phyloP scores from a whole-genome alignment of 2,797 vertebrate genomes.

The Paratrypauchen microcephalus region DNA sequence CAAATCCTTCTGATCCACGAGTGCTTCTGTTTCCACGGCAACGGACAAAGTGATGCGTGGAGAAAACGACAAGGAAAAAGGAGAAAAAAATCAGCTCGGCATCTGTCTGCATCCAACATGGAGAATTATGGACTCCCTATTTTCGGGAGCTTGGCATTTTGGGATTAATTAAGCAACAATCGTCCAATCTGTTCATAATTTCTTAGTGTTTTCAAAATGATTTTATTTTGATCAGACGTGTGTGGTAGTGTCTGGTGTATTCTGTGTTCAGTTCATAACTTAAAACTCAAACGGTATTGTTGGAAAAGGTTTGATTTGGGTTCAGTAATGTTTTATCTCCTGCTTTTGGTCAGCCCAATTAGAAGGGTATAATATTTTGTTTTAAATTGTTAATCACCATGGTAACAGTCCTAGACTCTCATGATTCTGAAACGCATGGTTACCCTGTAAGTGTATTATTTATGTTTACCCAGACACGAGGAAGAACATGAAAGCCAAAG shows the following conservation, averaged over 20 bases:
- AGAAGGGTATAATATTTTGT: no score
- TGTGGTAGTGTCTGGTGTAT: not conserved
- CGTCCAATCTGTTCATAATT: not conserved
- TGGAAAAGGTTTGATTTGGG: no score
- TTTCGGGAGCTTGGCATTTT: not conserved
- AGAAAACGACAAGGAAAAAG: not conserved
- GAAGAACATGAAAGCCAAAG: not conserved
- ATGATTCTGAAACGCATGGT: not conserved
- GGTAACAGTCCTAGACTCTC: no score
- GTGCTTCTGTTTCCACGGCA: conserved; percentile 10
- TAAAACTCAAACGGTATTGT: no score
- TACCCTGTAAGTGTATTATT: not conserved
- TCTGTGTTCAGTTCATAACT: not conserved
- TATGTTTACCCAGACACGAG: not conserved
- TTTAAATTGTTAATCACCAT: no score
- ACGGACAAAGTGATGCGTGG: conserved; percentile 1
- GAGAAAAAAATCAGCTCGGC: not conserved
- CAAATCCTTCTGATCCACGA: conserved; percentile 9
- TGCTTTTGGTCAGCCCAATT: no score
- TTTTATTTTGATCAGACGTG: not conserved
- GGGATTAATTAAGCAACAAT: not conserved
- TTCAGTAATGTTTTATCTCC: no score
- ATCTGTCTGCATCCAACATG: not conserved
- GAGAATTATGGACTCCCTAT: not conserved
- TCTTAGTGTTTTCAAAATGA: not conserved